These are phyloP conservation scores for Homarus americanus DNA, from an alignment of 1,140 invertebrate genomes.

Conservation along the genomic window DNA sequence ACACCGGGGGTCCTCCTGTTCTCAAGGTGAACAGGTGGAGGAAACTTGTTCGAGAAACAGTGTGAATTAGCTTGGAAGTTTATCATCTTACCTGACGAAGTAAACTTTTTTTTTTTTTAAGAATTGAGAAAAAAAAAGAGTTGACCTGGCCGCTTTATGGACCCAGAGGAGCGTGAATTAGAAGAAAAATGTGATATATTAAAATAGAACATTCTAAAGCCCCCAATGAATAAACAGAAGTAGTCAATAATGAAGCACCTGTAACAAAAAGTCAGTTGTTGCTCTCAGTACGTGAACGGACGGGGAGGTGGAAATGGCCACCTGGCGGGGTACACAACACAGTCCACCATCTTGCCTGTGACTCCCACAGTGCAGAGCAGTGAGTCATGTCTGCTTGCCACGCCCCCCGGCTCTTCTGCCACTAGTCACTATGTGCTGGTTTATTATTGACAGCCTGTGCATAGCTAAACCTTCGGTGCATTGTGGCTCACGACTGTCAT, in stretches of 20 bases:
- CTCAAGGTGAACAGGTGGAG: background rate
- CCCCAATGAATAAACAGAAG: too few species aligned
- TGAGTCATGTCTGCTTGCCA: conserved; percentile 49
- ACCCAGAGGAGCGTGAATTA: too few species aligned
- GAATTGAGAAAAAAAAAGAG: too few species aligned
- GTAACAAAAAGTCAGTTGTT: too few species aligned
- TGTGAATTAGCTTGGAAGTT: background rate
- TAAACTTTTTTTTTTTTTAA: too few species aligned
- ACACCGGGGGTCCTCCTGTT: background rate
- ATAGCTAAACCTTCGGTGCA: conserved; percentile 31
- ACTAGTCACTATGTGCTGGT: background rate
- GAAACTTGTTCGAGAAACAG: background rate
- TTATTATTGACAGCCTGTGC: conserved; percentile 6
- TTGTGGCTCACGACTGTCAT: conserved; percentile 26
- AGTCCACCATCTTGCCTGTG: conserved; percentile 39
- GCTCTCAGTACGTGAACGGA: too few species aligned
- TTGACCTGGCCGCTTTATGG: too few species aligned
- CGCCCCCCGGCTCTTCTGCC: conserved; percentile 18
- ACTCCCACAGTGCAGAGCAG: conserved; percentile 21
- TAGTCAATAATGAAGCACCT: too few species aligned
- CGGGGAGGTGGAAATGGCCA: conserved; percentile 24
- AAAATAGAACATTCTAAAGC: too few species aligned
- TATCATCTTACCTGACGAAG: too few species aligned
- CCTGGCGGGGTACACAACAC: background rate
- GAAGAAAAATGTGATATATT: too few species aligned